Conservation (phyloP, 1,140 invertebrate species). For the Prorops nasuta region DNA sequence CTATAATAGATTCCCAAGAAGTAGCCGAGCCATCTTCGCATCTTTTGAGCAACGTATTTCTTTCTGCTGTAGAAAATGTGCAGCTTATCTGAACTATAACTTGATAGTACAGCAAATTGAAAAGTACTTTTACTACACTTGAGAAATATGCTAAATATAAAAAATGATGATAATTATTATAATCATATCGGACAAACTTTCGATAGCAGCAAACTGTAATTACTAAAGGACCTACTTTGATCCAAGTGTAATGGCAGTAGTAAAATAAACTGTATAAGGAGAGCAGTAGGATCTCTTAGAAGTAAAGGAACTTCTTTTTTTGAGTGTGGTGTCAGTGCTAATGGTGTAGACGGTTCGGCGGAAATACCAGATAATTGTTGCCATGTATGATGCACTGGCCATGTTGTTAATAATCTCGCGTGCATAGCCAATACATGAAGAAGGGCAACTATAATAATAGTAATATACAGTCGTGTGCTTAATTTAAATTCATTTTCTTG, state of each 20-base stretch:
- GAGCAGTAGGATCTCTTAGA: constrained; percentile 77
- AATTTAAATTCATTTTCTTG: neutral
- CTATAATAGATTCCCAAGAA: constrained; percentile 38
- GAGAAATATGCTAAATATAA: constrained; percentile 78
- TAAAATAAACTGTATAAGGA: constrained; percentile 84
- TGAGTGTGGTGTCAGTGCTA: constrained; percentile 51
- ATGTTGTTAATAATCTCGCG: constrained; percentile 67
- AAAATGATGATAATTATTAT: constrained; percentile 11
- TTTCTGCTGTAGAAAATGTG: constrained; percentile 61
- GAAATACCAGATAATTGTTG: constrained; percentile 62
- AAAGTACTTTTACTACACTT: constrained; percentile 80
- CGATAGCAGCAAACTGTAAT: too few species aligned
- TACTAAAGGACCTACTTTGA: constrained; percentile 72
- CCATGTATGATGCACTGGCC: constrained; percentile 67
- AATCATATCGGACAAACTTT: too few species aligned
- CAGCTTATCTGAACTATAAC: constrained; percentile 72
- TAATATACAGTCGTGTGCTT: neutral
- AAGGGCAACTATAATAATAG: constrained; percentile 70
- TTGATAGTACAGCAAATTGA: constrained; percentile 88
- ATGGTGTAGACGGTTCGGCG: constrained; percentile 33
- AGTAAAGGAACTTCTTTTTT: constrained; percentile 78
- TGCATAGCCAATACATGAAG: constrained; percentile 85
- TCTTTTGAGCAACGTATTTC: constrained; percentile 37
- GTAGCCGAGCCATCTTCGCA: constrained; percentile 18
- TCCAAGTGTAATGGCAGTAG: constrained; percentile 82